Evolutionary conservation across 2,888 invertebrate genomes (phyloP).

Genomic region (Eupithecia pulchellata): DNA sequence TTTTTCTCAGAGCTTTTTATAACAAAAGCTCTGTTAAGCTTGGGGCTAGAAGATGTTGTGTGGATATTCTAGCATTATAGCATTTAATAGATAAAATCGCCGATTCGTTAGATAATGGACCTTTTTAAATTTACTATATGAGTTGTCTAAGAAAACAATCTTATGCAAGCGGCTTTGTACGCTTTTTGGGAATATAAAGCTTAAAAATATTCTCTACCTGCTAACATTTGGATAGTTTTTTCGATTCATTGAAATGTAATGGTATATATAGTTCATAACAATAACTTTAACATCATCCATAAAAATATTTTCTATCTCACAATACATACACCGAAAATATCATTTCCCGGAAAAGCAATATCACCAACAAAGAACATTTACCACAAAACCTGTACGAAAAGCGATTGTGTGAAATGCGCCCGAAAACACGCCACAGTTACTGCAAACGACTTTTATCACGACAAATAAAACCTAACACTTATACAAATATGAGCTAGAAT

Average conservation of each 20-base stretch:
- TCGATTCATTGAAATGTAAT: too few relatives aligned
- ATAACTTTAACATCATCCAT: not conserved
- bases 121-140: not conserved
- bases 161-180: not conserved
- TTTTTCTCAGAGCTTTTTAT: too few relatives aligned
- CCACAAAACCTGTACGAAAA: conserved; percentile 28
- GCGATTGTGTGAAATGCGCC: conserved; percentile 26
- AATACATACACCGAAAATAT: not conserved
- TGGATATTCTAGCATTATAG: too few relatives aligned
- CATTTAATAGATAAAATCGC: too few relatives aligned
- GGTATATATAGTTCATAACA: not conserved
- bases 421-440: conserved; percentile 33
- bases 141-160: not conserved
- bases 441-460: conserved; percentile 24
- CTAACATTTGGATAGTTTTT: too few relatives aligned
- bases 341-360: not conserved
- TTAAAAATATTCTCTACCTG: too few relatives aligned
- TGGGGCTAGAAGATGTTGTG: too few relatives aligned
- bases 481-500: conserved; percentile 17
- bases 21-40: too few relatives aligned
- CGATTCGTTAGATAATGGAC: not conserved
- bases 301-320: not conserved
- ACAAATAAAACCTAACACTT: conserved; percentile 4
- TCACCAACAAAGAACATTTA: conserved; percentile 9
- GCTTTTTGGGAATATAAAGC: too few relatives aligned